Evolutionary conservation across 2,888 invertebrate genomes (phyloP), one percentile per base, ranked within the genome.

Genomic region (Rhabditophanes sp.): DNA sequence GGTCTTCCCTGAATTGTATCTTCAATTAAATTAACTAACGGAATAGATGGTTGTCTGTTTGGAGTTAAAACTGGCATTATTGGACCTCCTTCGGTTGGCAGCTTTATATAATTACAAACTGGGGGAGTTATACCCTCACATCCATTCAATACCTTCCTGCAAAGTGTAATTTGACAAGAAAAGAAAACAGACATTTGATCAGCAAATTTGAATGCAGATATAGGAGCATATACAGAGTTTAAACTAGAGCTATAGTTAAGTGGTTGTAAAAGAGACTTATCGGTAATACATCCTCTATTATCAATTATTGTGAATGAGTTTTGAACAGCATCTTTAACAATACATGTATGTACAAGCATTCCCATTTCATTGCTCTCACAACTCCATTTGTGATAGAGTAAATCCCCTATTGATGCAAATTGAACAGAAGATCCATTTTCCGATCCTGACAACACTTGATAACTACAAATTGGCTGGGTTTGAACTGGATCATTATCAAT

Each of bases 331-430:
- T 62, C 58, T 1, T 51, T 36, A 17, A 61, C 61, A n/a, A 43
- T 33, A 31, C 62, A 62, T 1, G 55, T 53, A 37, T 62, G 62
- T 0, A 62, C 62, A 3, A 62, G 41, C 28, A 62, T 58, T 7
- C 62, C 62, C 35, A 41, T 44, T 7, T 42, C 37, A 55, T 57
- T 41, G 14, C 47, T 39, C 33, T 58, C 57, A 37, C 62, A 62
- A 3, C 46, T 47, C 59, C 61, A 62, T 39, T 46, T 44, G 27
- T 62, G 62, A 4, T 56, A 44, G 5, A 62, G 44, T 8, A 42
- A 28, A 26, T 62, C 57, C 24, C 62, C 62, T 20, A 62, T 51
- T 35, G 50, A 54, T 2, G 59, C 61, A 30, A 50, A 53, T 25
- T 46, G 37, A 3, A 57, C 46, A 11, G 45, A 33, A 8, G 53